Conservation (phyloP, 2,113 vertebrate genomes). For the Charina bottae region DNA sequence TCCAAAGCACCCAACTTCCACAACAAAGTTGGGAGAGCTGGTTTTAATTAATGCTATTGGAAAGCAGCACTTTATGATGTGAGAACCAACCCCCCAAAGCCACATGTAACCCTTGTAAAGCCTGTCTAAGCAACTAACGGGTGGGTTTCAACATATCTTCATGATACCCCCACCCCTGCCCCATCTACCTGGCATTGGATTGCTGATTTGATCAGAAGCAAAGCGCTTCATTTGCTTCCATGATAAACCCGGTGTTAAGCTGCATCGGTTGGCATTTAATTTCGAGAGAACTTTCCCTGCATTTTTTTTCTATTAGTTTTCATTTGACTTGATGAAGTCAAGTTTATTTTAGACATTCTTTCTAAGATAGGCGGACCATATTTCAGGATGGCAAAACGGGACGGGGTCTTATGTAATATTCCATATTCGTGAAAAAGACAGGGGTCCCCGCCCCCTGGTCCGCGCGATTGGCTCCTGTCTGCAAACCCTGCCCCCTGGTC, state of each 20-base stretch:
- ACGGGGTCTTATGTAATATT: no score
- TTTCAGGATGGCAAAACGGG: no score
- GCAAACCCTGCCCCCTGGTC: no score
- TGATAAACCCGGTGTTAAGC: background rate
- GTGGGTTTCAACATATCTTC: background rate
- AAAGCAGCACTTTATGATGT: background rate
- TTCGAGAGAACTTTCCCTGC: background rate
- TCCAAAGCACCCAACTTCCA: conserved; percentile 1
- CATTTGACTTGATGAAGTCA: background rate
- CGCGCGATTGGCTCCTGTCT: no score
- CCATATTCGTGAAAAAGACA: no score
- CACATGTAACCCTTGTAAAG: background rate
- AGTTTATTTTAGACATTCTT: background rate
- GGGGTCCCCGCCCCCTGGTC: no score
- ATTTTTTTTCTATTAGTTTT: background rate
- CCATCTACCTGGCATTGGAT: background rate
- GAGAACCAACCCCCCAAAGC: background rate
- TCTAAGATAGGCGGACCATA: no score
- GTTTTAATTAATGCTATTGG: conserved; percentile 19
- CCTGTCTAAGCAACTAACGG: background rate
- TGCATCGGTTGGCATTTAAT: background rate
- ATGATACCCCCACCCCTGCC: background rate
- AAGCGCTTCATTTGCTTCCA: background rate
- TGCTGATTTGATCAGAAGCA: background rate
- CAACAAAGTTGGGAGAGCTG: background rate